Evolutionary conservation across 1,140 invertebrate genomes (phyloP), one percentile per base, ranked within the genome.

Genomic region (Cyclargus thomasi): DNA sequence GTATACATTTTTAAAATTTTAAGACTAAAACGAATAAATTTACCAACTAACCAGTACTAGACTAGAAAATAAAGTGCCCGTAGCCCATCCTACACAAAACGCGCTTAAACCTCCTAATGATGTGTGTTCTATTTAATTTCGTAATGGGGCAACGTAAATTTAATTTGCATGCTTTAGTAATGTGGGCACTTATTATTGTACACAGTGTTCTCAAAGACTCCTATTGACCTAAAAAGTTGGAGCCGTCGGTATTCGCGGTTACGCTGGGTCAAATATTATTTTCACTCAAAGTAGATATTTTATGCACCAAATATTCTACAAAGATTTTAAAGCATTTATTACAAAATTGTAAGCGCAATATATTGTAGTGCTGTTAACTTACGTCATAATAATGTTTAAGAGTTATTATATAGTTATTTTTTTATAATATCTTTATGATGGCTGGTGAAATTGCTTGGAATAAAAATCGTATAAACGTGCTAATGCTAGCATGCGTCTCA

Each of bases 191-290:
- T 55, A 20, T 55, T 53, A 16, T 53, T 53, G 17, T 55, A 55
- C 18, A 55, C 53, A 10, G n/a, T 20, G 53, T 17, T 55, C 18
- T 55, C 53, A 55, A 17, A 55, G 53, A 55, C 53, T 55, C n/a
- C 53, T 55, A 18, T 55, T 55, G 53, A 18, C 53, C n/a, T 55
- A 55, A 55, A 55, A 55, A 55, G 53, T 55, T 18, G 53, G n/a
- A n/a, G 29, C 29, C 29, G 16, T n/a, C 8, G 18, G 53, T 20
- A 59, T 59, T 59, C 20, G 55, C 21, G 55, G 55, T 59, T 59
- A 21, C 10, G 11, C 55, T 8, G 18, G 18, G 55, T 1, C n/a
- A 59, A 59, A 59, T 59, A 59, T 59, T 59, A 59, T 59, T 59
- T 59, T 59, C 55, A 59, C 2, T 21, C 20, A 59, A 59, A 59